phyloP scores from a whole-genome alignment of 1,140 invertebrate genomes.

The Bombus picipes region DNA sequence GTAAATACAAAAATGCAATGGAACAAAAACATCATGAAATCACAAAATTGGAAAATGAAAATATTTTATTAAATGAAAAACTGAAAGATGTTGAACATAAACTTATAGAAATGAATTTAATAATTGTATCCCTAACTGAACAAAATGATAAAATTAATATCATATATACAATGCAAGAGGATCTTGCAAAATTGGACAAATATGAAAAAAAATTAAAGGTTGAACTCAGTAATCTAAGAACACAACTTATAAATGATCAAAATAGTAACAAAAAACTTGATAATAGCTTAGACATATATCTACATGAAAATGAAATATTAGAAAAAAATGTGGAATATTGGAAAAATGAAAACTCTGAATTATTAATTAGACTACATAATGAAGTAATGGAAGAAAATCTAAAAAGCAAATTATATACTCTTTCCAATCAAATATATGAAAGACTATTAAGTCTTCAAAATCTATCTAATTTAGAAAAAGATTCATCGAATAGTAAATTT shows the following conservation, averaged over 20 bases:
- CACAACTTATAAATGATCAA: conserved; percentile 44
- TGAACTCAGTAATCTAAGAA: conserved; percentile 38
- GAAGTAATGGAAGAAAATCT: conserved; percentile 27
- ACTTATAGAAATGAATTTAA: conserved; percentile 47
- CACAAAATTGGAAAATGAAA: conserved; percentile 45
- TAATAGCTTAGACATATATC: conserved; percentile 26
- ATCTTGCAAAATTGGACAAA: conserved; percentile 53
- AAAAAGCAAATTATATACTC: conserved; percentile 33
- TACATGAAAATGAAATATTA: conserved; percentile 56
- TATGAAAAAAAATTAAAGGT: conserved; percentile 44
- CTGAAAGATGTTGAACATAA: conserved; percentile 38
- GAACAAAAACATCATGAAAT: conserved; percentile 44
- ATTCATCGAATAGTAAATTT: background rate
- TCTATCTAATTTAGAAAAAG: conserved; percentile 3
- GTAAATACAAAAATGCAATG: conserved; percentile 28
- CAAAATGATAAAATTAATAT: conserved; percentile 47
- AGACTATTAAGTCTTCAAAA: conserved; percentile 46
- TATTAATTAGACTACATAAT: conserved; percentile 17
- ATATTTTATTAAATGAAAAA: conserved; percentile 41
- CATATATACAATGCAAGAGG: conserved; percentile 43
- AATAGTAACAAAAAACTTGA: conserved; percentile 54
- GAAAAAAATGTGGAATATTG: conserved; percentile 42
- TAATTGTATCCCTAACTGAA: conserved; percentile 45
- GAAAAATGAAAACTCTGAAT: conserved; percentile 49
- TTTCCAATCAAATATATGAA: conserved; percentile 54